Conservation (phyloP, 2,797 vertebrate species). For the Clarias platycephalus region DNA sequence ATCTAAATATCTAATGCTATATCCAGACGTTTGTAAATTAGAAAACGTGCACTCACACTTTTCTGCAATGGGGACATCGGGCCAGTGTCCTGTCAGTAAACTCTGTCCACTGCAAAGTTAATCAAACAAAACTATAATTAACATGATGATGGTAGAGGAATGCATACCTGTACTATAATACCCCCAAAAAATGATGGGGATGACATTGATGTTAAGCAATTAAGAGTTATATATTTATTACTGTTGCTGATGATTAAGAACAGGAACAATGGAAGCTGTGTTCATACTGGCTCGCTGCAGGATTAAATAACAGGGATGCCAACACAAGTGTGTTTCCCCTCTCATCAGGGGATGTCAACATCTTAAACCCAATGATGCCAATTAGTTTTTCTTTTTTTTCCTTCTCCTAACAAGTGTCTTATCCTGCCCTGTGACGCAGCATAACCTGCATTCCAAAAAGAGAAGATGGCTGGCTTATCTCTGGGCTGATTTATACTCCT, state of each 20-base stretch:
- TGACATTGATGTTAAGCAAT: background rate
- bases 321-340: background rate
- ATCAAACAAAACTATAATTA: slow-evolving; percentile 34
- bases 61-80: slow-evolving; percentile 91
- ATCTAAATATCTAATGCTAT: background rate
- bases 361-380: background rate
- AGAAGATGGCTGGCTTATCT: too few relatives aligned
- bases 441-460: too few relatives aligned
- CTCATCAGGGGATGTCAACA: background rate
- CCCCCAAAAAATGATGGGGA: background rate
- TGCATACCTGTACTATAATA: background rate
- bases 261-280: background rate
- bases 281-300: background rate
- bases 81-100: slow-evolving; percentile 91
- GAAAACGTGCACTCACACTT: slow-evolving; percentile 82
- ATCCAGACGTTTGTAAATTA: background rate
- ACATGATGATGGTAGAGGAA: background rate
- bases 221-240: background rate
- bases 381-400: background rate
- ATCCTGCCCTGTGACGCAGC: too few relatives aligned
- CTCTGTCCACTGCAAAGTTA: slow-evolving; percentile 86
- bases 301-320: background rate
- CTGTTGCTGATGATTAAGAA: background rate
- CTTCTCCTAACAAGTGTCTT: too few relatives aligned
- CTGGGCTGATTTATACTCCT: too few relatives aligned